A percentile compares a stretch with the other conserved stretches of the same genome.
These are phyloP conservation scores for Spongia lamella DNA, from an alignment of 37 sponge, comb jelly and placozoan genomes.

Conservation along the genomic window DNA sequence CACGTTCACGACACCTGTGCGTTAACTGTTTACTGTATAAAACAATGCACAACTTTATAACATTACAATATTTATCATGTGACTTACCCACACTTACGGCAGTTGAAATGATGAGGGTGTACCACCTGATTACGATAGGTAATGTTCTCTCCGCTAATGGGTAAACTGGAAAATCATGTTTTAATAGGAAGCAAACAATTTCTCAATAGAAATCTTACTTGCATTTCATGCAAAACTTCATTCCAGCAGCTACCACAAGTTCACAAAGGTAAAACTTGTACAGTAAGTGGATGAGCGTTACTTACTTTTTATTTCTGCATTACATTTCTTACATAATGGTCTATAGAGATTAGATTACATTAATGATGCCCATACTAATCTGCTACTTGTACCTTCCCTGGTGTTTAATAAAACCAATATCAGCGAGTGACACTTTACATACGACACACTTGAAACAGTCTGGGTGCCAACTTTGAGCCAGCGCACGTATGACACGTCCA, in stretches of 20 bases:
- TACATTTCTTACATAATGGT: conserved; percentile 88
- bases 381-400: conserved; percentile 76
- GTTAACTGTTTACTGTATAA: conserved; percentile 68
- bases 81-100: conserved; percentile 81
- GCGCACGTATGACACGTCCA: conserved; percentile 95
- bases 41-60: no score
- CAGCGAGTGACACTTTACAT: conserved; percentile 87
- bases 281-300: neutral
- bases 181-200: neutral
- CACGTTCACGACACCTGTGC: conserved; percentile 64
- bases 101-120: conserved; percentile 95
- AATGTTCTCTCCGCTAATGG: conserved; percentile 85
- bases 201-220: conserved; percentile 40
- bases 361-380: neutral
- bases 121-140: conserved; percentile 79
- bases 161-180: conserved; percentile 51
- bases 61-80: no score
- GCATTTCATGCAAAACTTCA: conserved; percentile 86
- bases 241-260: conserved; percentile 48
- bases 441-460: conserved; percentile 96
- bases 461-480: conserved; percentile 96
- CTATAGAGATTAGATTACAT: conserved; percentile 38
- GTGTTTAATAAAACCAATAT: conserved; percentile 95
- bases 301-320: conserved; percentile 82
- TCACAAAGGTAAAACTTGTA: neutral